phyloP scores from a whole-genome alignment of 2,797 vertebrate species.

The Intellagama lesueurii region DNA sequence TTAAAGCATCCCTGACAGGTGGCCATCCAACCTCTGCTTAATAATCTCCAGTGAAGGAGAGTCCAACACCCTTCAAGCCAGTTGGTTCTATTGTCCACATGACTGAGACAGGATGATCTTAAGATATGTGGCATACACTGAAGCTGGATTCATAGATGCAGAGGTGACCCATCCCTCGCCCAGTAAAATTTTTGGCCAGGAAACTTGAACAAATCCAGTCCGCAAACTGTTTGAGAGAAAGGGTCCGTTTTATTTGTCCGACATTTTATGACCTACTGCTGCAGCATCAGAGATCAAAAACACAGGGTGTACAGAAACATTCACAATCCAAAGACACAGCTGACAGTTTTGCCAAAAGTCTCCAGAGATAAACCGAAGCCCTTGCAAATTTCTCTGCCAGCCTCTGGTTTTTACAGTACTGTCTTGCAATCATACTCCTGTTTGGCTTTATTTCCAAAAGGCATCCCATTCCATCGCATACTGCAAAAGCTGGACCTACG shows the following conservation, averaged over 20 bases:
- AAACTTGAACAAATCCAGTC: constrained; percentile 10
- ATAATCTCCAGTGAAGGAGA: too few species aligned
- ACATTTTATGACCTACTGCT: not conserved
- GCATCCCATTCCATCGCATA: not conserved
- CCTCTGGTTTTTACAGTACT: not conserved
- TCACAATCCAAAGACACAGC: not conserved
- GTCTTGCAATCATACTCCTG: not conserved
- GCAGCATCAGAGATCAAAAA: not conserved
- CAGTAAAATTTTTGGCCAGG: constrained; percentile 11
- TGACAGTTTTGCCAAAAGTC: not conserved
- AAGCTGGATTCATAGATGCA: not conserved
- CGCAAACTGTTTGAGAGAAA: constrained; percentile 6
- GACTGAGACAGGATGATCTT: too few species aligned
- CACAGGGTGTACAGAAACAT: not conserved
- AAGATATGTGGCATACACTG: not conserved
- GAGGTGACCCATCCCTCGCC: not conserved
- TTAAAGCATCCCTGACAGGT: too few species aligned
- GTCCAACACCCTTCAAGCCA: too few species aligned
- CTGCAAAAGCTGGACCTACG: not conserved
- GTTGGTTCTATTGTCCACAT: too few species aligned
- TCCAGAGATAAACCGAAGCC: not conserved
- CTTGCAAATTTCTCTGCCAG: too few species aligned
- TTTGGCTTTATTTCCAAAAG: not conserved
- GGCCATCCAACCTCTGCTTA: too few species aligned
- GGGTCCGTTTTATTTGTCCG: constrained; percentile 5